phyloP scores from a whole-genome alignment of 2,797 vertebrate genomes.

The Pseudopleuronectes americanus region DNA sequence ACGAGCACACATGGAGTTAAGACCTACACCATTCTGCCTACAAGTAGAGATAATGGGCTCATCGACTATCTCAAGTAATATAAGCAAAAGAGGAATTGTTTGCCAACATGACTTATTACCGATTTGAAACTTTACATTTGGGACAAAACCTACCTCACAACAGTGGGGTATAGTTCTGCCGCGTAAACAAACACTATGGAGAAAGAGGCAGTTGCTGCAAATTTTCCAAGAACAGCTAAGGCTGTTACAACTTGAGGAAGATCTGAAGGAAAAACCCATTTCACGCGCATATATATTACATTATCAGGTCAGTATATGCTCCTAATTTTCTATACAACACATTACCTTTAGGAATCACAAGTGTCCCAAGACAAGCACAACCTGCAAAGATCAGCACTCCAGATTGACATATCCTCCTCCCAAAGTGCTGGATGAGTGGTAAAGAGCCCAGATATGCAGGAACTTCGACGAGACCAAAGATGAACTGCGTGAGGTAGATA shows the following conservation, averaged over 20 bases:
- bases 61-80: not conserved
- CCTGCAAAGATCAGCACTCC: slow-evolving; percentile 77
- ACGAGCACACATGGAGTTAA: slow-evolving; percentile 84
- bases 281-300: no score
- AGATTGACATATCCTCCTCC: slow-evolving; percentile 82
- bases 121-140: no score
- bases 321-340: no score
- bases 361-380: slow-evolving; percentile 81
- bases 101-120: slow-evolving; percentile 25
- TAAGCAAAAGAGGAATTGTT: not conserved
- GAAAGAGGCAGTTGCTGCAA: slow-evolving; percentile 80
- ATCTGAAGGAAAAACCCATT: slow-evolving; percentile 69
- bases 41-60: not conserved
- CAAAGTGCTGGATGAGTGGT: slow-evolving; percentile 82
- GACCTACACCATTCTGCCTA: slow-evolving; percentile 88
- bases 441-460: slow-evolving; percentile 82
- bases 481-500: slow-evolving; percentile 92
- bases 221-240: slow-evolving; percentile 88
- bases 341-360: slow-evolving; percentile 86
- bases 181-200: slow-evolving; percentile 85
- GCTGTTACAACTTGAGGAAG: slow-evolving; percentile 78
- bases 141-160: slow-evolving; percentile 84
- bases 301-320: no score
- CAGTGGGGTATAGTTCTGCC: slow-evolving; percentile 89
- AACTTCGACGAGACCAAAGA: slow-evolving; percentile 89